phyloP scores from a whole-genome alignment of 2,888 invertebrate genomes.

The Netelia fuscicornis region DNA sequence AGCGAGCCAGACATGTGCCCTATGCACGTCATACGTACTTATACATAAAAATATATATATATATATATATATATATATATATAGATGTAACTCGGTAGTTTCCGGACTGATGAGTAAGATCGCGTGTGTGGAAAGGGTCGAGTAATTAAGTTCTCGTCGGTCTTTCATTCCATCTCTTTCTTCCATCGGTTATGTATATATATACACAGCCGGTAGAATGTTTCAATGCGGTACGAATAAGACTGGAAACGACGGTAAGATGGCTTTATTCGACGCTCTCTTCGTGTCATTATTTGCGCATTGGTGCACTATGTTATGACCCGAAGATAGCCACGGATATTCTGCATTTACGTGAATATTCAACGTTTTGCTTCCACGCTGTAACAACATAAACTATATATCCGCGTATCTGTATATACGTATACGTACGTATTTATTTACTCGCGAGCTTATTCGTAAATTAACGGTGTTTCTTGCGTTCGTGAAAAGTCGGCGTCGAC shows the following conservation, averaged over 20 bases:
- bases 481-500: slow-evolving; percentile 23
- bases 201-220: background rate
- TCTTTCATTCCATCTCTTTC: slow-evolving; percentile 67
- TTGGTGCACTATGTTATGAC: slow-evolving; percentile 80
- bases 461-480: slow-evolving; percentile 40
- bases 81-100: slow-evolving; percentile 68
- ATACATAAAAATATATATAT: slow-evolving; percentile 10
- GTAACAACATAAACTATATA: slow-evolving; percentile 24
- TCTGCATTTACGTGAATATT: slow-evolving; percentile 78
- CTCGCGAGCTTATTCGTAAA: slow-evolving; percentile 49
- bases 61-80: slow-evolving; percentile 13
- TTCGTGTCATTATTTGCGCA: slow-evolving; percentile 82
- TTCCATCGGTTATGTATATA: slow-evolving; percentile 32
- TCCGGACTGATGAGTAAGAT: slow-evolving; percentile 82
- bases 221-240: slow-evolving; percentile 33
- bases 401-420: background rate
- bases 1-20: slow-evolving; percentile 3
- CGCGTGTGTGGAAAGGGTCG: slow-evolving; percentile 81
- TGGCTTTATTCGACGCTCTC: slow-evolving; percentile 77
- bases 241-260: slow-evolving; percentile 73
- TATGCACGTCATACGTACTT: background rate
- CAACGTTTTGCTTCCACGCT: slow-evolving; percentile 73
- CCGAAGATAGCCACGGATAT: slow-evolving; percentile 65
- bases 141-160: slow-evolving; percentile 82
- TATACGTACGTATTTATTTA: slow-evolving; percentile 39